Conservation (phyloP, 2,797 vertebrate genomes). For the Liparis tanakae region DNA sequence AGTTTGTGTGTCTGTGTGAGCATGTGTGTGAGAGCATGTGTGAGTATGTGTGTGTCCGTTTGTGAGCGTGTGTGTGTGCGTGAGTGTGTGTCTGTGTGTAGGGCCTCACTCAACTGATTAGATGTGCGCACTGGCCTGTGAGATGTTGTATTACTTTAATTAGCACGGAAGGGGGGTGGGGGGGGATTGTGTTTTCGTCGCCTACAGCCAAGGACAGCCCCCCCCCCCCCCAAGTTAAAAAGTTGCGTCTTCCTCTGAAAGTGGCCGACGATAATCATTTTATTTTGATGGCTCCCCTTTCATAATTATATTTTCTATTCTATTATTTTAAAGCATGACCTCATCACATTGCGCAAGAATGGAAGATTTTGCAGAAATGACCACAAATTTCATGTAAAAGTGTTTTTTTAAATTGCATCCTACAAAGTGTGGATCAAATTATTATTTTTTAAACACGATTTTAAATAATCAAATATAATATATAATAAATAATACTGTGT, state of each 20-base stretch:
- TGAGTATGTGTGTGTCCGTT: conserved; percentile 42
- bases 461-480: too few species aligned
- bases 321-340: conserved; percentile 12
- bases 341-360: conserved; percentile 59
- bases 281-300: background rate
- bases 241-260: conserved; percentile 55
- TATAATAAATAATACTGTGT: too few species aligned
- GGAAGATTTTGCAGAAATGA: conserved; percentile 55
- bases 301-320: background rate
- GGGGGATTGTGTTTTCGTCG: conserved; percentile 74
- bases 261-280: background rate
- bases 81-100: conserved; percentile 41
- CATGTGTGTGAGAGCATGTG: conserved; percentile 19
- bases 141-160: conserved; percentile 86
- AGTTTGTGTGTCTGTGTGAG: conserved; percentile 7
- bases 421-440: too few species aligned
- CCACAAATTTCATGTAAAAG: background rate
- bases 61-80: conserved; percentile 18
- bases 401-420: too few species aligned
- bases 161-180: conserved; percentile 57
- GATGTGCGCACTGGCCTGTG: conserved; percentile 80
- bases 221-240: conserved; percentile 40
- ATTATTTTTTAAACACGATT: too few species aligned
- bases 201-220: conserved; percentile 61
- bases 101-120: conserved; percentile 73